phyloP scores from a whole-genome alignment of 1,140 invertebrate species.

The Musca domestica region DNA sequence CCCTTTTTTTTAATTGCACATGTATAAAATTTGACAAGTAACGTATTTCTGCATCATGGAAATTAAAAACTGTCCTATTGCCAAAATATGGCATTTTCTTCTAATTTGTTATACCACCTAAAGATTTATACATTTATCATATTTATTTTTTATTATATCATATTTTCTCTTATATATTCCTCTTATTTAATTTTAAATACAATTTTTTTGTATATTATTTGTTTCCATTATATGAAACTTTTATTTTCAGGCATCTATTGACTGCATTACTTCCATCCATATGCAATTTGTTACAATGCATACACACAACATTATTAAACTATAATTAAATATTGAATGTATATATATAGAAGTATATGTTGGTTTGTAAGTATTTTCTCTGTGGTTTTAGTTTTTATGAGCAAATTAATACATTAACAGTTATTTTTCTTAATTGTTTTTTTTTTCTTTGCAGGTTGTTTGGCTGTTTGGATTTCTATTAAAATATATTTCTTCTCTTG shows the following conservation, averaged over 20 bases:
- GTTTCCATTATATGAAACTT: slow-evolving; percentile 2
- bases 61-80: too few relatives aligned
- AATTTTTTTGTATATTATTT: too few relatives aligned
- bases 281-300: background rate
- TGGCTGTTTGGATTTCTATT: background rate
- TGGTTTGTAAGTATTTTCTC: background rate
- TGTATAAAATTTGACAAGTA: too few relatives aligned
- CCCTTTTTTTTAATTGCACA: too few relatives aligned
- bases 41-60: too few relatives aligned
- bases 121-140: too few relatives aligned
- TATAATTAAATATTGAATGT: slow-evolving; percentile 7
- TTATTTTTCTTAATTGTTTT: background rate
- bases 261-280: slow-evolving; percentile 10
- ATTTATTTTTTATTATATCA: too few relatives aligned
- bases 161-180: too few relatives aligned
- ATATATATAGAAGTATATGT: background rate
- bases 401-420: background rate
- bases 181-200: too few relatives aligned
- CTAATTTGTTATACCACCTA: too few relatives aligned
- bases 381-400: background rate
- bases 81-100: too few relatives aligned
- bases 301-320: background rate
- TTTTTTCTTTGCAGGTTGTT: background rate
- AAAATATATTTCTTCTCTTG: slow-evolving; percentile 4
- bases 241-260: slow-evolving; percentile 19